phyloP scores from a whole-genome alignment of 2,797 vertebrate genomes.

The Hydrophis major region DNA sequence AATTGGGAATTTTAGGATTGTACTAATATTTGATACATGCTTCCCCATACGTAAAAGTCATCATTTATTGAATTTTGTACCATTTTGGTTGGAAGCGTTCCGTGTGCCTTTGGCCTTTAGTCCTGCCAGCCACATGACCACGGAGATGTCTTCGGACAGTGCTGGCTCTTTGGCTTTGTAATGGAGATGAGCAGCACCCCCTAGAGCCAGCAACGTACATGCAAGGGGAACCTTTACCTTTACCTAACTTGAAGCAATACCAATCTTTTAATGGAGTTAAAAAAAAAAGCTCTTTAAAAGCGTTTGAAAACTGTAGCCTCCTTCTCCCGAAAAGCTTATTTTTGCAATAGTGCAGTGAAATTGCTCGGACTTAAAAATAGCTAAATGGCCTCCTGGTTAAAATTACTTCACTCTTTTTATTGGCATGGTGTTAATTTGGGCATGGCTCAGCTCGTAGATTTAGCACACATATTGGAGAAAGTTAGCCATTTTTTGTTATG shows the following conservation, averaged over 20 bases:
- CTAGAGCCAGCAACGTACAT: no score
- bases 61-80: no score
- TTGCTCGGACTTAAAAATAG: background rate
- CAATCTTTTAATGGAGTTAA: background rate
- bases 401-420: slow-evolving; percentile 8
- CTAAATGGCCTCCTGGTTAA: background rate
- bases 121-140: no score
- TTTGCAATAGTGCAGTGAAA: background rate
- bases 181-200: no score
- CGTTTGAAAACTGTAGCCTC: background rate
- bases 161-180: no score
- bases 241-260: background rate
- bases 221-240: no score
- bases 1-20: no score
- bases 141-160: no score
- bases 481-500: background rate
- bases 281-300: background rate
- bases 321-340: background rate
- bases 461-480: slow-evolving; percentile 6
- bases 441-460: background rate
- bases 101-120: no score
- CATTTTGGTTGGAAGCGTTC: no score
- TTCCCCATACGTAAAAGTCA: no score
- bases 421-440: slow-evolving; percentile 2
- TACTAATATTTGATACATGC: no score